These are phyloP conservation scores for Danio jaintianensis DNA, from an alignment of 2,797 vertebrate genomes.

Conservation along the genomic window DNA sequence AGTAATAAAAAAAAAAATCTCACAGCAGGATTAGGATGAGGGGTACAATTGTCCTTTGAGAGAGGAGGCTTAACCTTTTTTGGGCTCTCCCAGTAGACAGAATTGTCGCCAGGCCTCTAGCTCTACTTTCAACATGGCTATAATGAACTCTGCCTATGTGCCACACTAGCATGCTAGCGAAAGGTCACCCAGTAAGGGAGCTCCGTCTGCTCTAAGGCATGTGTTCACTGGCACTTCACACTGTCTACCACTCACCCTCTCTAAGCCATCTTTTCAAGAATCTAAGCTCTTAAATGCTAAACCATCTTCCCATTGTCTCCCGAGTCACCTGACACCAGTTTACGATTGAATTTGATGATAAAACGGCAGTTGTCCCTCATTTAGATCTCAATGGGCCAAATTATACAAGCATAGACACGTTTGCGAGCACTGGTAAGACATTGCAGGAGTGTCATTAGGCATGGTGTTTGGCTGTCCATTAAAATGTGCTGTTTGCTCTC, in stretches of 20 bases:
- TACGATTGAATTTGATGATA: slow-evolving; percentile 26
- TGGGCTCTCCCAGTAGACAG: slow-evolving; percentile 45
- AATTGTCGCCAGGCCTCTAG: slow-evolving; percentile 55
- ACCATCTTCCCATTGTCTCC: slow-evolving; percentile 16
- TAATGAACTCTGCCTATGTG: slow-evolving; percentile 52
- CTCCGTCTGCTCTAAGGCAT: slow-evolving; percentile 42
- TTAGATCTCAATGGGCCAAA: slow-evolving; percentile 32
- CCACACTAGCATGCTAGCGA: slow-evolving; percentile 39
- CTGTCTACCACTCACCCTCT: slow-evolving; percentile 46
- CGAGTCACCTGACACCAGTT: slow-evolving; percentile 31
- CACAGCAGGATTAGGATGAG: slow-evolving; percentile 35
- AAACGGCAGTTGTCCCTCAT: slow-evolving; percentile 37
- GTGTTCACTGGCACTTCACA: slow-evolving; percentile 40
- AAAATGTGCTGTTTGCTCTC: slow-evolving; percentile 42
- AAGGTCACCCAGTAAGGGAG: slow-evolving; percentile 60
- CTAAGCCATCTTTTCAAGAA: slow-evolving; percentile 34
- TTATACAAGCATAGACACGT: slow-evolving; percentile 32
- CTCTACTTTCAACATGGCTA: slow-evolving; percentile 55
- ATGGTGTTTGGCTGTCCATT: slow-evolving; percentile 47
- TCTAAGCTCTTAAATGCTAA: slow-evolving; percentile 30
- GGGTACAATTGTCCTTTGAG: slow-evolving; percentile 27
- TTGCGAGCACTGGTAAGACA: slow-evolving; percentile 25
- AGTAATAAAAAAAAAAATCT: not conserved
- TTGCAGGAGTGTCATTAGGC: slow-evolving; percentile 12
- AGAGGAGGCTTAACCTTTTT: slow-evolving; percentile 55